Evolutionary conservation across 2,113 vertebrate species (phyloP).

Genomic region (Colossoma macropomum): DNA sequence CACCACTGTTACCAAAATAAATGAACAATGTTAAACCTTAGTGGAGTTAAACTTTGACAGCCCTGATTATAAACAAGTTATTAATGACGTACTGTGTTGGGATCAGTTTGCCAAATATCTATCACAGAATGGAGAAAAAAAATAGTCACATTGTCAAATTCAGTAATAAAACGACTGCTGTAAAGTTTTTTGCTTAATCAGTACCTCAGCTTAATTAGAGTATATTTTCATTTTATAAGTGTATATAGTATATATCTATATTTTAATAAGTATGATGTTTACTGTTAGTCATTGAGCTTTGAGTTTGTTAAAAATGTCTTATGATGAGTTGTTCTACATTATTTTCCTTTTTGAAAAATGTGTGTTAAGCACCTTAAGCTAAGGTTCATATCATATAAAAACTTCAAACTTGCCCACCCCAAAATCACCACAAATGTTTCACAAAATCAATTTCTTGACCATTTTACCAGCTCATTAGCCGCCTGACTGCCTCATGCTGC

Average conservation of each 20-base stretch:
- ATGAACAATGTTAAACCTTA: too few relatives aligned
- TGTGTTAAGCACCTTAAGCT: slow-evolving; percentile 8
- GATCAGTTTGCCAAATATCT: not conserved
- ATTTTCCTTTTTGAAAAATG: not conserved
- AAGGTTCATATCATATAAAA: not conserved
- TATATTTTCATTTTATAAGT: slow-evolving; percentile 44
- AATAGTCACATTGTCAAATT: not conserved
- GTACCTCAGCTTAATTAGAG: slow-evolving; percentile 33
- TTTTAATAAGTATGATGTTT: slow-evolving; percentile 42
- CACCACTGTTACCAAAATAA: too few relatives aligned
- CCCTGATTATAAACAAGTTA: not conserved
- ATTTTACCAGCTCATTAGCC: not conserved
- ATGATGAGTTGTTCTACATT: too few relatives aligned
- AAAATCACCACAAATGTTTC: not conserved
- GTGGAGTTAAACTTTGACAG: not conserved
- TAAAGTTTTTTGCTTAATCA: slow-evolving; percentile 2
- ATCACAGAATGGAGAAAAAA: too few relatives aligned
- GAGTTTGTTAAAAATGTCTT: not conserved
- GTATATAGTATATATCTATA: slow-evolving; percentile 53
- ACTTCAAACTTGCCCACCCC: too few relatives aligned
- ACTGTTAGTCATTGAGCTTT: not conserved
- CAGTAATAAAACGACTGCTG: slow-evolving; percentile 2
- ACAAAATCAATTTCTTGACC: not conserved
- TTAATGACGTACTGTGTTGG: not conserved
- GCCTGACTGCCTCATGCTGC: not conserved